These are phyloP conservation scores for Aulostomus chinensis DNA, from an alignment of 2,797 vertebrate species.

Conservation along the genomic window DNA sequence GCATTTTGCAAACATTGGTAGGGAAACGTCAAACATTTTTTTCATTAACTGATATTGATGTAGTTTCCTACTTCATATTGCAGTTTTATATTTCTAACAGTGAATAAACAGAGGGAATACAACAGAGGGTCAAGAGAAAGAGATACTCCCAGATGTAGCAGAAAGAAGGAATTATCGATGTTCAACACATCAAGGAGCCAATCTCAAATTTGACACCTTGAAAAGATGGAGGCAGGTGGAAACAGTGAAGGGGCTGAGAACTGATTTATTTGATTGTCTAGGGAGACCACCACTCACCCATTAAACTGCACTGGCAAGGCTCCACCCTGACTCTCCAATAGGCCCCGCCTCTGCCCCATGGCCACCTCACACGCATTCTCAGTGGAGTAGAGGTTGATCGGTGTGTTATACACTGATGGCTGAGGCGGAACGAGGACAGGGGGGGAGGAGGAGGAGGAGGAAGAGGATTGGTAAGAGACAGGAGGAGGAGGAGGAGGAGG, in stretches of 20 bases:
- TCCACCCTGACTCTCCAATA: conserved; percentile 85
- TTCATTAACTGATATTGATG: no score
- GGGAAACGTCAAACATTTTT: no score
- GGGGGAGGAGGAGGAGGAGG: conserved; percentile 68
- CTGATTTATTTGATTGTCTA: conserved; percentile 4
- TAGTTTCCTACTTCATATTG: no score
- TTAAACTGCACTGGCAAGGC: conserved; percentile 86
- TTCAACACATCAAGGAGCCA: no score
- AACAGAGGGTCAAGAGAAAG: no score
- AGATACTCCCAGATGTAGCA: no score
- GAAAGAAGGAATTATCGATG: no score
- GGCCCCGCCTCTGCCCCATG: conserved; percentile 91
- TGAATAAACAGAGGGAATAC: no score
- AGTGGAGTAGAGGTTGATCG: conserved; percentile 84
- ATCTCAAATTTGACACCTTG: neutral
- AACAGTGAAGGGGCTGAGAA: conserved; percentile 1
- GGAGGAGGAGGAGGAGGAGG: conserved; percentile 78
- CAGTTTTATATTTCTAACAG: no score
- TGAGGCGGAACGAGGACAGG: conserved; percentile 87
- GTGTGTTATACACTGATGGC: conserved; percentile 85
- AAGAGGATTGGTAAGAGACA: conserved; percentile 81
- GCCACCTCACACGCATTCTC: conserved; percentile 89
- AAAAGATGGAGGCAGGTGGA: neutral
- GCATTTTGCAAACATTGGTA: no score
- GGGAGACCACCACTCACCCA: conserved; percentile 86